Evolutionary conservation across 1,140 invertebrate genomes (phyloP), one percentile per base, ranked within the genome.

Genomic region (Macrosteles quadrilineatus): DNA sequence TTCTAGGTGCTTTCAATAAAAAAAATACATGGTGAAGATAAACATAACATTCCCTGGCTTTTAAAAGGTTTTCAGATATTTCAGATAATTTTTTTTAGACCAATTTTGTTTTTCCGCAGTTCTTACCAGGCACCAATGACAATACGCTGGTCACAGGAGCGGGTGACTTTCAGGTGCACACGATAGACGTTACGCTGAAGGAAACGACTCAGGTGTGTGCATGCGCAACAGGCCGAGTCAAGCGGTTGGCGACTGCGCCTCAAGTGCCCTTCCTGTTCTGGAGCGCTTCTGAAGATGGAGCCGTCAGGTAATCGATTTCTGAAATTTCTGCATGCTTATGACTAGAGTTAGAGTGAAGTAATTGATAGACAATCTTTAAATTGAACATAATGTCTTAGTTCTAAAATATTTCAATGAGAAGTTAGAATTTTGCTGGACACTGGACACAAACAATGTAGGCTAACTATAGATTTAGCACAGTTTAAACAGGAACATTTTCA

Each of bases 261-360:
- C 90, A 92, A 77, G 85, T 88, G 43, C 95, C 96, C 0, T 86
- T 89, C 75, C 81, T 97, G 23, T 92, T 97, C 77, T 98, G 96
- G 94, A 97, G 94, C 71, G 95, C 94, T 1, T 91, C 90, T 0
- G 97, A 99, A 82, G 97, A 98, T 85, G 96, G 96, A 4, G 82
- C 90, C 14, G 85, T 98, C 12, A 85, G 97, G 85, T 93, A 80
- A n/a, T n/a, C n/a, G n/a, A n/a, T n/a, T n/a, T n/a, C n/a, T n/a
- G n/a, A 86, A 84, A 84, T 68, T 71, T 71, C 17, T 71, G 50
- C 29, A 32, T 67, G 12, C n/a, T 32, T 36, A 53, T 6, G 14
- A 62, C 0, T 25, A 25, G 1, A 64, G 27, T 3, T 63, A 21
- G 43, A 40, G 32, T 66, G 23, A n/a, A n/a, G n/a, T n/a, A n/a